These are phyloP conservation scores for Caracal caracal DNA, from an alignment of 2,113 vertebrate genomes.

Conservation along the genomic window DNA sequence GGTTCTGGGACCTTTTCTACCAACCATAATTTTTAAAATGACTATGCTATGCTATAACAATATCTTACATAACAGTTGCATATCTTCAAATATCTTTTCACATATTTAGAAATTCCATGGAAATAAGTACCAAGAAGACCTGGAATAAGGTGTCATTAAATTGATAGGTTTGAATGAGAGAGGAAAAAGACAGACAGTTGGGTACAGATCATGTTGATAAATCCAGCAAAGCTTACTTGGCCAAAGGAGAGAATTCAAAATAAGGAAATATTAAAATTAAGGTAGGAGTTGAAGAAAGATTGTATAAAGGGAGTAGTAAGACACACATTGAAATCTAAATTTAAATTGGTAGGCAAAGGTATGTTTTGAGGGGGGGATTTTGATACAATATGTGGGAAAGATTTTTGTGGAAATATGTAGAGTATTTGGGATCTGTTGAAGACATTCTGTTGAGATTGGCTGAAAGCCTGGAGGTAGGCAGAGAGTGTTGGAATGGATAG, in stretches of 20 bases:
- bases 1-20: neutral
- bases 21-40: neutral
- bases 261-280: neutral
- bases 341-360: neutral
- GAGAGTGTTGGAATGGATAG: neutral
- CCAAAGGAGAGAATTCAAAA: neutral
- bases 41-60: neutral
- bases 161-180: neutral
- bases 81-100: neutral
- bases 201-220: neutral
- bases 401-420: neutral
- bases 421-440: neutral
- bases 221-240: neutral
- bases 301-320: neutral
- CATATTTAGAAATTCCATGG: neutral
- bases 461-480: neutral
- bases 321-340: neutral
- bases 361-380: neutral
- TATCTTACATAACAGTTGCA: neutral
- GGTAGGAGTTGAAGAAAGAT: neutral
- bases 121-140: neutral
- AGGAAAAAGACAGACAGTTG: neutral
- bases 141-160: neutral
- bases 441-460: neutral
- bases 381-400: neutral